phyloP scores from a whole-genome alignment of 2,113 vertebrate genomes.

The Alosa alosa region DNA sequence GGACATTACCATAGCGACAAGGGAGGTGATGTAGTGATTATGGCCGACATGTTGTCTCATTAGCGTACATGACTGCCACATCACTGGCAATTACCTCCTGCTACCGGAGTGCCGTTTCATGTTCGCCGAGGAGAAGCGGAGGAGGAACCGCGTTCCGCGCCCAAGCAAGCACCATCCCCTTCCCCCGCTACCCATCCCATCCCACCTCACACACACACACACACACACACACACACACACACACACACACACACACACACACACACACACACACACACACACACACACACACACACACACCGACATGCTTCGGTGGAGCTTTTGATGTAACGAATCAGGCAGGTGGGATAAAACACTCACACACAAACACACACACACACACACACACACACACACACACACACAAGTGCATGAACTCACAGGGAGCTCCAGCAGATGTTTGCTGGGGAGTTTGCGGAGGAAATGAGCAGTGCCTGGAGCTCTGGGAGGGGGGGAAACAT shows the following conservation, averaged over 20 bases:
- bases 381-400: background rate
- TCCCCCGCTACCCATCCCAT: background rate
- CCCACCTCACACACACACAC: conserved; percentile 4
- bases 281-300: conserved; percentile 10
- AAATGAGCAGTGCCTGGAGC: conserved; percentile 1
- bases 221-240: background rate
- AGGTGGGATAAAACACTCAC: conserved; percentile 42
- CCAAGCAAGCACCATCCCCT: background rate
- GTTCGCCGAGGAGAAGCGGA: conserved; percentile 75
- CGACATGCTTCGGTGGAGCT: conserved; percentile 63
- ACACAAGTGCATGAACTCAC: conserved; percentile 7
- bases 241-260: background rate
- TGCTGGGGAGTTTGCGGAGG: background rate
- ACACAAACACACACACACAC: conserved; percentile 14
- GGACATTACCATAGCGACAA: conserved; percentile 33
- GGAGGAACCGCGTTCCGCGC: conserved; percentile 61
- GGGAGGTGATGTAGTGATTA: conserved; percentile 72
- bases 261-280: conserved; percentile 8
- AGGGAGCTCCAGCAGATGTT: conserved; percentile 2
- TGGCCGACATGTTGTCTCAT: conserved; percentile 81
- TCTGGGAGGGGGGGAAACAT: background rate
- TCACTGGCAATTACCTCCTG: conserved; percentile 74
- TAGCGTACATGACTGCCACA: conserved; percentile 82
- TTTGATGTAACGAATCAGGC: conserved; percentile 71
- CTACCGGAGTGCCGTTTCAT: conserved; percentile 82